Base-by-base conservation (phyloP, 1,140 invertebrate species). In the Parapsyche elsis region DNA sequence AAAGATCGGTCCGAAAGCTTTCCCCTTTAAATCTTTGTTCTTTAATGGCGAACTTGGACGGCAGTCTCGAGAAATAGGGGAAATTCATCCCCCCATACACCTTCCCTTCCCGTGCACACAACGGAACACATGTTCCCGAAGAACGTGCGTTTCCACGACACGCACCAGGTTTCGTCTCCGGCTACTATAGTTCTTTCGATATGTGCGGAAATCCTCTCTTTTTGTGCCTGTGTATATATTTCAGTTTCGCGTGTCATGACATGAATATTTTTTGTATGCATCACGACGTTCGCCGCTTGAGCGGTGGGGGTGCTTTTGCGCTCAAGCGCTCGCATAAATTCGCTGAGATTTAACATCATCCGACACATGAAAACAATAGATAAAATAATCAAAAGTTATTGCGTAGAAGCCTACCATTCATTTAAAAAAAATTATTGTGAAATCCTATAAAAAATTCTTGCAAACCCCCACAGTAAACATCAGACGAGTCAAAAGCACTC, bases 11-110 rank as follows among this genome's bases (percentile, higher is more conserved):
- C 64, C 64, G 64, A 67, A 30, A 67, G 64, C 64, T 26, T 67
- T 67, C 24, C 24, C 24, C 24, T 67, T 67, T 67, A 67, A 67
- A 67, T 67, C 64, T 67, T 67, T 67, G 64, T 67, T 67, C 64
- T 67, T 67, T 67, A 67, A 67, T 67, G 64, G 64, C 64, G 64
- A 67, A 67, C 64, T 67, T 67, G 64, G 64, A 67, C 24, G 12
- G 49, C 10, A 14, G 49, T 53, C 16, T 12, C 49, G 10, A 21
- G 24, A 26, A 67, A 24, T 61, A 61, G 21, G 24, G 24, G 24
- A 67, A 67, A 24, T 61, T 19, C 21, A 53, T 4, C 49, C 57
- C 14, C 16, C 64, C 24, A 53, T 14, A 46, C 12, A 12, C 45
- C 45, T 12, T 53, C 16, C 12, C 16, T 9, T 26, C 64, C 64